These are phyloP conservation scores for Limonius californicus DNA, from an alignment of 1,140 invertebrate genomes.

Conservation along the genomic window DNA sequence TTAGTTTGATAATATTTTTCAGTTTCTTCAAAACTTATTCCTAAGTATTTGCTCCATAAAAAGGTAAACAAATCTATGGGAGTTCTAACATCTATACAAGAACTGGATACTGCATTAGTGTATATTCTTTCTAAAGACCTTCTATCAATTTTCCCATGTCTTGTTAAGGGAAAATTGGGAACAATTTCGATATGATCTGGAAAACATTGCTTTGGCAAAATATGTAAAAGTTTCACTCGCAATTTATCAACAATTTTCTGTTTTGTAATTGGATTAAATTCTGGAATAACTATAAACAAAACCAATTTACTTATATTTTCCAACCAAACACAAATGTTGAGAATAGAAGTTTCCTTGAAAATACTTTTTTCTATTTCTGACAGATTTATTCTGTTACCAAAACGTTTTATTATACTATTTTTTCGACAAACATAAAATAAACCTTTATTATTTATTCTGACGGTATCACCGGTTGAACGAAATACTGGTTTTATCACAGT, in stretches of 20 bases:
- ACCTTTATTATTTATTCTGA: slow-evolving; percentile 49
- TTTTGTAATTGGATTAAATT: slow-evolving; percentile 46
- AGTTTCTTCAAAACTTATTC: slow-evolving; percentile 31
- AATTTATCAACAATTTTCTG: slow-evolving; percentile 49
- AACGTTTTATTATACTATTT: slow-evolving; percentile 68
- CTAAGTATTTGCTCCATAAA: slow-evolving; percentile 43
- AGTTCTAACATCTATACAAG: slow-evolving; percentile 11
- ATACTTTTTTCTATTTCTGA: slow-evolving; percentile 55
- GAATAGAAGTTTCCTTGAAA: slow-evolving; percentile 48
- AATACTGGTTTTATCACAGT: slow-evolving; percentile 49
- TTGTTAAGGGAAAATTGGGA: slow-evolving; percentile 53
- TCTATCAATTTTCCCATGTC: slow-evolving; percentile 58
- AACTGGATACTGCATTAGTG: slow-evolving; percentile 18
- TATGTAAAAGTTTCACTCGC: slow-evolving; percentile 40
- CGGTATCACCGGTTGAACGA: slow-evolving; percentile 67
- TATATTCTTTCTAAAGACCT: slow-evolving; percentile 35
- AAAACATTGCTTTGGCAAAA: slow-evolving; percentile 35
- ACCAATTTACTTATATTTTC: slow-evolving; percentile 49
- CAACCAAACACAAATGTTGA: slow-evolving; percentile 53
- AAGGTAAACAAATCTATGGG: slow-evolving; percentile 31
- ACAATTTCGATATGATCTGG: slow-evolving; percentile 55
- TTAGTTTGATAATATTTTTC: slow-evolving; percentile 35
- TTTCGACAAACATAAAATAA: slow-evolving; percentile 63
- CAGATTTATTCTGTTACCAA: slow-evolving; percentile 65
- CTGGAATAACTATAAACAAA: slow-evolving; percentile 51